These are phyloP conservation scores for Raillietiella orientalis DNA, from an alignment of 2,888 invertebrate genomes.

Conservation along the genomic window DNA sequence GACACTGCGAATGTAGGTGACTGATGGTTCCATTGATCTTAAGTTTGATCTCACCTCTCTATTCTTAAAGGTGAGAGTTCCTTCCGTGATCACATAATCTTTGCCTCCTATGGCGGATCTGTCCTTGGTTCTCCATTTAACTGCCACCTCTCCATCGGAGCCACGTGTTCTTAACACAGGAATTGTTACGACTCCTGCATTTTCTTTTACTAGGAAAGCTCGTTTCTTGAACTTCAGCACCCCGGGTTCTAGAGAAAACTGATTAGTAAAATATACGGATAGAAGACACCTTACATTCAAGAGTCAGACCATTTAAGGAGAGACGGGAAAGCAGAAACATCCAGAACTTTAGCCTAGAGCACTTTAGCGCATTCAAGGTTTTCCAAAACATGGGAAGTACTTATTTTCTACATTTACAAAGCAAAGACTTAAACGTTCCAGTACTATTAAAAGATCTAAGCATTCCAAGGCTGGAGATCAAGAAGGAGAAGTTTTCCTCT, in stretches of 20 bases:
- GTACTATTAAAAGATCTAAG: no score
- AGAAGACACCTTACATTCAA: no score
- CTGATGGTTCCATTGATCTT: not conserved
- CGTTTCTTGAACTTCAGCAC: constrained; percentile 19
- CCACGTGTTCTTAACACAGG: constrained; percentile 18
- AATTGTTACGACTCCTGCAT: constrained; percentile 16
- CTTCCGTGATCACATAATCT: constrained; percentile 19
- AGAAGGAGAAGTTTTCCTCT: no score
- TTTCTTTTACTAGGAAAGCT: constrained; percentile 21
- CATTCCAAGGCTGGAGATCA: no score
- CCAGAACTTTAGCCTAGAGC: no score
- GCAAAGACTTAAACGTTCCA: no score
- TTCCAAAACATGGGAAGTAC: no score
- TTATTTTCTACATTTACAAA: no score
- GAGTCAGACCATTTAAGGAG: no score
- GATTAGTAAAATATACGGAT: no score
- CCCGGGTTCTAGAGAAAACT: constrained; percentile 17
- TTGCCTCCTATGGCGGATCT: constrained; percentile 18
- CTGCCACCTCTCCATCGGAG: constrained; percentile 18
- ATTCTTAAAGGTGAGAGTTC: constrained; percentile 15
- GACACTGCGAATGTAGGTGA: constrained; percentile 12
- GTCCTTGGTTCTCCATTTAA: constrained; percentile 20
- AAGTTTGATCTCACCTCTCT: constrained; percentile 12
- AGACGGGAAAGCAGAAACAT: no score
- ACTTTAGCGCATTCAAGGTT: no score